Evolutionary conservation across 2,888 invertebrate genomes (phyloP).

Genomic region (Acleris sparsana): DNA sequence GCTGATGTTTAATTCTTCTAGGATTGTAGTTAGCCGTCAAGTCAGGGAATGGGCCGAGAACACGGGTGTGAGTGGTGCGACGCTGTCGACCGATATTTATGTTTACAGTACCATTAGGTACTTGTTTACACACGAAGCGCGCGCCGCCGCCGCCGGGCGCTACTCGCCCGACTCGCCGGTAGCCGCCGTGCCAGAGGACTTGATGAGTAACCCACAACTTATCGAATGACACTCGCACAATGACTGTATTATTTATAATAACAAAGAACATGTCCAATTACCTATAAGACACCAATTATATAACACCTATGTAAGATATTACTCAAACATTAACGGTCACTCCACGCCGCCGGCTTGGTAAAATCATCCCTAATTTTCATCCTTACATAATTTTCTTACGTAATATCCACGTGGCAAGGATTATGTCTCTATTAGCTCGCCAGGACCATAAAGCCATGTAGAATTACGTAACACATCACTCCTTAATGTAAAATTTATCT

Average conservation of each 20-base stretch:
- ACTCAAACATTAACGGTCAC: constrained; percentile 10
- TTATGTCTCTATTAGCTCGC: constrained; percentile 33
- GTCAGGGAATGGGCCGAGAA: background rate
- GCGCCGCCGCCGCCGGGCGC: constrained; percentile 2
- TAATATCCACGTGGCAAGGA: constrained; percentile 64
- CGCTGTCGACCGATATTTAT: constrained; percentile 20
- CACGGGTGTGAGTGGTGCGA: constrained; percentile 1
- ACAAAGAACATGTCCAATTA: too few relatives aligned
- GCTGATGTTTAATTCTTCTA: too few relatives aligned
- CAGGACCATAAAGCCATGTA: constrained; percentile 27
- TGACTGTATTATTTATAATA: too few relatives aligned
- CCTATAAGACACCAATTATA: background rate
- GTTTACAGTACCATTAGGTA: constrained; percentile 30
- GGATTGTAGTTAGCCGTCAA: background rate
- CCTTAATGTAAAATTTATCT: constrained; percentile 34
- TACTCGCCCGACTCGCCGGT: background rate
- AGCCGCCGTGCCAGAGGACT: background rate
- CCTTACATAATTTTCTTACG: constrained; percentile 72
- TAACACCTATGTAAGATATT: background rate
- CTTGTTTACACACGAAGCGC: constrained; percentile 35
- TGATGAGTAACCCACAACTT: too few relatives aligned
- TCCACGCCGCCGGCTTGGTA: constrained; percentile 19
- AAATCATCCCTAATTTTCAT: constrained; percentile 52
- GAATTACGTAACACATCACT: constrained; percentile 37
- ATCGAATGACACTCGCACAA: too few relatives aligned